phyloP scores from a whole-genome alignment of 92 coral and sea anemone species.

The Epizoanthus scotinus region DNA sequence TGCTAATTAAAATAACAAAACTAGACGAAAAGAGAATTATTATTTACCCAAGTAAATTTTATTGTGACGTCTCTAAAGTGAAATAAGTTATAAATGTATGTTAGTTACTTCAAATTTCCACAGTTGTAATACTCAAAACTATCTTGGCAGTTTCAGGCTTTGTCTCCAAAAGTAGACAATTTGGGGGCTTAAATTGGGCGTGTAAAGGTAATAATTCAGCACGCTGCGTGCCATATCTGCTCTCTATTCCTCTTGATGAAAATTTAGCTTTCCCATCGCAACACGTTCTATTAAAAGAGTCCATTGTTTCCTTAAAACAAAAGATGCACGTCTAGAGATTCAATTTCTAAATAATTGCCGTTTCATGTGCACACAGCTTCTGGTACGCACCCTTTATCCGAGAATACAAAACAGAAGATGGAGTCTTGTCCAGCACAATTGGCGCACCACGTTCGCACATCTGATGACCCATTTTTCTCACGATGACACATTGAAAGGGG shows the following conservation, averaged over 20 bases:
- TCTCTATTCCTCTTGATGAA: constrained; percentile 20
- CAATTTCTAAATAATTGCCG: constrained; percentile 83
- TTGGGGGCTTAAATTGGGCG: constrained; percentile 34
- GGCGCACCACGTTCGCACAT: constrained; percentile 69
- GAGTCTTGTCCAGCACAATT: constrained; percentile 65
- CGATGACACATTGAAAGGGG: constrained; percentile 51
- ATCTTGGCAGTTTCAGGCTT: not conserved
- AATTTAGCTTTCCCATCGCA: constrained; percentile 62
- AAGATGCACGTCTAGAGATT: constrained; percentile 88
- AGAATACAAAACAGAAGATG: constrained; percentile 64
- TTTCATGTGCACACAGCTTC: constrained; percentile 63
- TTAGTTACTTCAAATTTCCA: constrained; percentile 44
- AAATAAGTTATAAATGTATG: constrained; percentile 44
- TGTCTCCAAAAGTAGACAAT: not conserved
- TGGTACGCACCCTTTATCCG: constrained; percentile 48
- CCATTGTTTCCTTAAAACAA: constrained; percentile 86
- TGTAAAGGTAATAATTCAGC: not conserved
- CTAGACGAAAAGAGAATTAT: constrained; percentile 68
- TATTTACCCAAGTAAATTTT: constrained; percentile 47
- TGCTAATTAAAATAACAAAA: constrained; percentile 90
- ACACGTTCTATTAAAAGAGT: constrained; percentile 90
- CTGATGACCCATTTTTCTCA: constrained; percentile 73
- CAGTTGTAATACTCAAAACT: constrained; percentile 17
- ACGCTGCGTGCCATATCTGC: not conserved
- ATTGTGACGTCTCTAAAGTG: constrained; percentile 52